Base-by-base conservation (phyloP, 1,140 invertebrate genomes). In the Pogonomyrmex californicus region DNA sequence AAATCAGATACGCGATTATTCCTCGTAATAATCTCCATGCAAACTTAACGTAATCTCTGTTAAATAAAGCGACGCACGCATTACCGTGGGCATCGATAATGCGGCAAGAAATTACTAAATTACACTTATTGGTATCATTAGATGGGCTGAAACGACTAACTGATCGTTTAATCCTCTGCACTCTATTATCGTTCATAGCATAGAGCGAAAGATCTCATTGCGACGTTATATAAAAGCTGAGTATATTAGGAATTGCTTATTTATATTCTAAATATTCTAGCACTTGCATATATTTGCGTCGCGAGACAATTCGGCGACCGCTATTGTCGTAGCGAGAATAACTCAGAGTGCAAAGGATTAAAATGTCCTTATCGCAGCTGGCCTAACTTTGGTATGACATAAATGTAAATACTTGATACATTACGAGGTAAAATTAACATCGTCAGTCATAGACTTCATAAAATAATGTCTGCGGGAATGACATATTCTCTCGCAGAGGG, bases 351-450 rank as follows among this genome's bases (percentile, higher is more conserved):
- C 78, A 58, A 82, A 60, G 65, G 36, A 58, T 73, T 60, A 58
- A 75, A 75, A 41, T 23, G 58, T 62, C 33, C 44, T 75, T 62
- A 36, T 60, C 30, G 23, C 79, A 75, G 75, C n/a, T 60, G 17
- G 62, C 10, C 65, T 62, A 83, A n/a, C 68, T 83, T 83, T 83
- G 79, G 79, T 83, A 75, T 75, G 12, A 38, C 12, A 17, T 38
- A 68, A 30, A 76, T 4, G 44, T 60, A 17, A 7, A 73, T 83
- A 82, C 30, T 73, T 58, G 49, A 47, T 73, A 30, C 30, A 82
- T 51, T 23, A 36, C 12, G 23, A 66, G 47, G 9, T n/a, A 4
- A 83, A 83, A 83, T 83, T 36, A 83, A 75, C 10, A 4, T 4
- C n/a, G 38, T 23, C 49, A 38, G 14, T 17, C 1, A 68, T 41